Conservation (phyloP, 2,888 invertebrate species). For the Steinernema hermaphroditum region DNA sequence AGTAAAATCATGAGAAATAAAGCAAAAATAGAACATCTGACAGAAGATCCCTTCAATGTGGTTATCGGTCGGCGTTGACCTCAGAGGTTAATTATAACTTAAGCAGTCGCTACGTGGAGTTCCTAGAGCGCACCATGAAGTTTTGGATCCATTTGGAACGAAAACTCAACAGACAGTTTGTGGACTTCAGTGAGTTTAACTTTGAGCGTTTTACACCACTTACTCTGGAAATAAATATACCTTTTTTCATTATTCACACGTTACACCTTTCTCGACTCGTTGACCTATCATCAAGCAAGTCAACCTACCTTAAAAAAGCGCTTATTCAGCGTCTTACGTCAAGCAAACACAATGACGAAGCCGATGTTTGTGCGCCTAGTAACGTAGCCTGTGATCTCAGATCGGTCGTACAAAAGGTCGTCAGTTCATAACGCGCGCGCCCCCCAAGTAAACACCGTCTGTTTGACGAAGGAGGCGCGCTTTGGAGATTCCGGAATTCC, state of each 20-base stretch:
- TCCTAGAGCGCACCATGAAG: background rate
- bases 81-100: background rate
- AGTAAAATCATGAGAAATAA: too few relatives aligned
- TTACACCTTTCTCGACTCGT: too few relatives aligned
- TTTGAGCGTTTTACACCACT: too few relatives aligned
- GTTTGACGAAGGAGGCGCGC: background rate
- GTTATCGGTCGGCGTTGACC: background rate
- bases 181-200: too few relatives aligned
- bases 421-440: background rate
- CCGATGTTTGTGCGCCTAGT: background rate
- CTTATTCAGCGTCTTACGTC: too few relatives aligned
- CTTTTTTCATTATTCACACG: too few relatives aligned
- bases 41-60: background rate
- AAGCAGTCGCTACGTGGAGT: background rate
- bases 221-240: too few relatives aligned
- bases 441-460: background rate
- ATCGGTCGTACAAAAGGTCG: background rate
- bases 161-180: background rate
- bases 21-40: too few relatives aligned
- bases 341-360: too few relatives aligned
- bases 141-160: background rate
- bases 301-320: too few relatives aligned
- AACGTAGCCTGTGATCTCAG: background rate
- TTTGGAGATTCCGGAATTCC: constrained; percentile 2
- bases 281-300: too few relatives aligned